Percentiles rank a stretch among this genome's conserved stretches.
Conservation (phyloP, 2,797 vertebrate species). For the Oreochromis mossambicus region DNA sequence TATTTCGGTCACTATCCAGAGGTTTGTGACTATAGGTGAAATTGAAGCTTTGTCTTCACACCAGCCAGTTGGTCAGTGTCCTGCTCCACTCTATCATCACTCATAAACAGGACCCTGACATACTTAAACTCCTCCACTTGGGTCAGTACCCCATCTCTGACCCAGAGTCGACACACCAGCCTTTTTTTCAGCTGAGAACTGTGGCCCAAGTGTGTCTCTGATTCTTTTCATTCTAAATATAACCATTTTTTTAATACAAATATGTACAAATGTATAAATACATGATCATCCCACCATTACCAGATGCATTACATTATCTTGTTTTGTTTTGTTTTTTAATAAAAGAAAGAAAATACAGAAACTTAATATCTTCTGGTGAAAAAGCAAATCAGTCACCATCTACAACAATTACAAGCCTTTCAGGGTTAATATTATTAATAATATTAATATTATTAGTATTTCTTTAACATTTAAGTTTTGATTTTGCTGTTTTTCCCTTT, state of each 20-base stretch:
- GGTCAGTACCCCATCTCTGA: background rate
- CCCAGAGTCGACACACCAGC: background rate
- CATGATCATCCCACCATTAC: background rate
- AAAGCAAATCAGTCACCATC: background rate
- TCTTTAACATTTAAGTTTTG: background rate
- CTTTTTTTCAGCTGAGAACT: background rate
- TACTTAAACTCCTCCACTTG: background rate
- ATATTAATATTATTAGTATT: background rate
- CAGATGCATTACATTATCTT: background rate
- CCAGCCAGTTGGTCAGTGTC: background rate
- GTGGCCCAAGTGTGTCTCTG: background rate
- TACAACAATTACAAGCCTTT: background rate
- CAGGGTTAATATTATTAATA: background rate
- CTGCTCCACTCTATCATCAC: background rate
- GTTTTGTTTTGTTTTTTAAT: background rate
- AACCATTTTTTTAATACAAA: background rate
- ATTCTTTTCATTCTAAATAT: background rate
- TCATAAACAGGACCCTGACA: background rate
- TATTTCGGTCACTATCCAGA: background rate
- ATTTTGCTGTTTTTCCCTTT: rapidly evolving
- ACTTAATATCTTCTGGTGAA: background rate
- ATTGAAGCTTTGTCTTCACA: background rate
- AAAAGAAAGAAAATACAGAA: background rate
- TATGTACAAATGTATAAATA: background rate
- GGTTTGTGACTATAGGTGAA: background rate